These are phyloP conservation scores for Ophion slaviceki DNA, from an alignment of 2,888 invertebrate genomes.

Conservation along the genomic window DNA sequence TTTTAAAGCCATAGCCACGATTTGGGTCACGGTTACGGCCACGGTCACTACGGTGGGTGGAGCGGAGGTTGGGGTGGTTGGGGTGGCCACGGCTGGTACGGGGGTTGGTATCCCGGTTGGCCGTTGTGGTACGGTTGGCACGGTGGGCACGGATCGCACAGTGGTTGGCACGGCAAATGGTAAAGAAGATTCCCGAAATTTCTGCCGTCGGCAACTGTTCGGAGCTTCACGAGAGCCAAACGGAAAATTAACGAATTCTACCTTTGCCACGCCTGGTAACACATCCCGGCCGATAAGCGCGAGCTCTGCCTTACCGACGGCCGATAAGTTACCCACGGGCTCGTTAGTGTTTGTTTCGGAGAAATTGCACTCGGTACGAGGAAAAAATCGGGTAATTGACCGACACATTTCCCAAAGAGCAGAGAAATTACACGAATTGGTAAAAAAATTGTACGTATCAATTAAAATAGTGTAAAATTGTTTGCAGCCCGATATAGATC, in stretches of 20 bases:
- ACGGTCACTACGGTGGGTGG: slow-evolving; percentile 57
- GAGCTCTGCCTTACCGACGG: slow-evolving; percentile 29
- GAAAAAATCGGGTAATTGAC: no score
- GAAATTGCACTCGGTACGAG: neutral
- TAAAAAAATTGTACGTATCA: no score
- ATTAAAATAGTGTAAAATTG: no score
- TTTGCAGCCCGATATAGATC: neutral
- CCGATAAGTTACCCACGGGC: no score
- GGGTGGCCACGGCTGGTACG: slow-evolving; percentile 69
- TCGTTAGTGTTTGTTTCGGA: neutral
- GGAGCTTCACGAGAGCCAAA: neutral
- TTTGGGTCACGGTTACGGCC: slow-evolving; percentile 55
- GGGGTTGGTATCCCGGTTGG: slow-evolving; percentile 71
- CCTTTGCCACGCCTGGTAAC: slow-evolving; percentile 32
- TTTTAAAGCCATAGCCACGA: slow-evolving; percentile 54
- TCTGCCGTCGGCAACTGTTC: neutral
- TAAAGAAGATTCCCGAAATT: slow-evolving; percentile 47
- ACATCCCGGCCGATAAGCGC: neutral
- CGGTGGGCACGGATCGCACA: slow-evolving; percentile 58
- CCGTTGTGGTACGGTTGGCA: slow-evolving; percentile 67
- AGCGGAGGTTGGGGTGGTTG: slow-evolving; percentile 65
- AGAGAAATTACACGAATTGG: no score
- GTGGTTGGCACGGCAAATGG: slow-evolving; percentile 71
- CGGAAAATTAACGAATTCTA: slow-evolving; percentile 24
- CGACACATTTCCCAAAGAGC: no score